Percentiles rank a stretch among this genome's conserved stretches.
Conservation (phyloP, 2,888 invertebrate species). For the Nyleta sp. region DNA sequence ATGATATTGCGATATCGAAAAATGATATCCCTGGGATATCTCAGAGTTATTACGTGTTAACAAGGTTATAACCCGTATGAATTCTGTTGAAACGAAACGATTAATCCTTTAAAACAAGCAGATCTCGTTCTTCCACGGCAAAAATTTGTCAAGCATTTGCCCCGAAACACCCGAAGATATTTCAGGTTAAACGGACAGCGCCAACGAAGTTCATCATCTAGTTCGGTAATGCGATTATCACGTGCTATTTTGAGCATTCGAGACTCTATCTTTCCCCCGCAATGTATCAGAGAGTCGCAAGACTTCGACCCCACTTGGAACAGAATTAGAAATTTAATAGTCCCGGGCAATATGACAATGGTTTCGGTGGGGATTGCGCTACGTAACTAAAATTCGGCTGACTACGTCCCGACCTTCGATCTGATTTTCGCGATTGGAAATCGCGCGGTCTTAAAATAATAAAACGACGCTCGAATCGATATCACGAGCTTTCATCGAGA, state of each 20-base stretch:
- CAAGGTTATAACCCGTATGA: no score
- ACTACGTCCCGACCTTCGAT: neutral
- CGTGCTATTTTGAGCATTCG: constrained; percentile 16
- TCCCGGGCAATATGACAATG: neutral
- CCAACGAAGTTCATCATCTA: constrained; percentile 28
- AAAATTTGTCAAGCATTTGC: no score
- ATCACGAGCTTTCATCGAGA: neutral
- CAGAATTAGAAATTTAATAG: constrained; percentile 28
- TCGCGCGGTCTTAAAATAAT: neutral
- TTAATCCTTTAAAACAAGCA: no score
- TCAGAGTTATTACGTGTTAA: no score
- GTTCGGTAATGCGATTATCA: constrained; percentile 27
- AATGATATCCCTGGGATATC: no score
- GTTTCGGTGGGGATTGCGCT: neutral
- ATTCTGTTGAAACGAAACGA: no score
- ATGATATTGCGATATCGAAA: neutral
- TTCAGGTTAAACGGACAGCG: neutral
- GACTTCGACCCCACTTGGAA: constrained; percentile 11
- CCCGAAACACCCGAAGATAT: constrained; percentile 3
- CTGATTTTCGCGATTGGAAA: constrained; percentile 1
- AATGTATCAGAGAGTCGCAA: constrained; percentile 21
- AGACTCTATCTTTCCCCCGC: constrained; percentile 11
- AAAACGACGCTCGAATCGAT: neutral
- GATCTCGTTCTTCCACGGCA: no score
- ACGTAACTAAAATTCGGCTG: neutral